A percentile compares a stretch with the other conserved stretches of the same genome.
phyloP scores from a whole-genome alignment of 2,888 invertebrate species.

The Phymatocera aterrima region DNA sequence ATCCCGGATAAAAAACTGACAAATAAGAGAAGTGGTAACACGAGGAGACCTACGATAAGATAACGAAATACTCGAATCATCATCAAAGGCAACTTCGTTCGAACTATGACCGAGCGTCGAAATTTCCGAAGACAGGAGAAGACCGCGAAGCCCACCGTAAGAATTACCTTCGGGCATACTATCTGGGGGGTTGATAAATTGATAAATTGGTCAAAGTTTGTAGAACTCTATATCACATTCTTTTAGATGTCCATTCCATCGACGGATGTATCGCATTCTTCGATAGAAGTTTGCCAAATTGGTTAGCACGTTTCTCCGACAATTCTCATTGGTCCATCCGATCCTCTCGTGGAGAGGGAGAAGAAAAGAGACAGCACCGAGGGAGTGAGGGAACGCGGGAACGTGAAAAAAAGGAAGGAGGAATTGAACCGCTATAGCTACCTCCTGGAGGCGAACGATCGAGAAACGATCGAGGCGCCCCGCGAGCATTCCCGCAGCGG shows the following conservation, averaged over 20 bases:
- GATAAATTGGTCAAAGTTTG: constrained; percentile 17
- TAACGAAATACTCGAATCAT: too few species aligned
- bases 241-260: background rate
- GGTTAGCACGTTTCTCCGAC: constrained; percentile 18
- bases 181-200: background rate
- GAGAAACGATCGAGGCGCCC: constrained; percentile 33
- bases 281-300: background rate
- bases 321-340: background rate
- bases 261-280: background rate
- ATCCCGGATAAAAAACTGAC: too few species aligned
- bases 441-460: constrained; percentile 34
- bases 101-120: too few species aligned
- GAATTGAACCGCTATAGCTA: constrained; percentile 8
- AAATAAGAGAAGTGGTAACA: too few species aligned
- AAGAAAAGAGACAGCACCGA: background rate
- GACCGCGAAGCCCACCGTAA: background rate
- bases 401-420: background rate
- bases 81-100: too few species aligned
- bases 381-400: background rate
- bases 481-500: constrained; percentile 1
- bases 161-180: background rate
- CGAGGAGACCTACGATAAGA: too few species aligned
- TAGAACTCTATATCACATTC: background rate
- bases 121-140: too few species aligned
- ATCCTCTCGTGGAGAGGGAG: background rate